These are phyloP conservation scores for Lacerta bilineata DNA, from an alignment of 2,797 vertebrate species.

Conservation along the genomic window DNA sequence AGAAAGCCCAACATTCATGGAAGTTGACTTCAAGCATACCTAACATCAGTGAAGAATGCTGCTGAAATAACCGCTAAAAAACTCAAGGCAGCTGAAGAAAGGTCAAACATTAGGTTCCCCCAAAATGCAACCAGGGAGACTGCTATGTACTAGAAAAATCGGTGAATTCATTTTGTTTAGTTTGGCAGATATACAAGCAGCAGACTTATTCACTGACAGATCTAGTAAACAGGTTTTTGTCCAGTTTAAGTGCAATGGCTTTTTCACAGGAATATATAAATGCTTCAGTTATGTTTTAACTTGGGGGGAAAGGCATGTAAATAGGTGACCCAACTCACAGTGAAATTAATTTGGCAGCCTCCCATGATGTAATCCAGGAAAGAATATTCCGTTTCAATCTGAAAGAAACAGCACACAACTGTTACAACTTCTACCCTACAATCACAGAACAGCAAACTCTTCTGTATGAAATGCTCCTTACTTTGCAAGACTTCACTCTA, in stretches of 20 bases:
- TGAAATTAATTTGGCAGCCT: conserved; percentile 96
- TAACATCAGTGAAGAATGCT: neutral
- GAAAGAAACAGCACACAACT: conserved; percentile 46
- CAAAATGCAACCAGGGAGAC: neutral
- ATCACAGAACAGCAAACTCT: fast-evolving
- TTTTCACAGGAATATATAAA: conserved; percentile 9
- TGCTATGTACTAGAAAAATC: neutral
- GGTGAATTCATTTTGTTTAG: neutral
- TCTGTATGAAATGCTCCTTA: conserved; percentile 62
- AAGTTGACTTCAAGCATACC: neutral
- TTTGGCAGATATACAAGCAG: neutral
- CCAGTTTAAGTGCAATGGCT: neutral
- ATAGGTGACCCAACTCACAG: conserved; percentile 80
- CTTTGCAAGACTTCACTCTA: conserved; percentile 88
- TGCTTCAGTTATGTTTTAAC: neutral
- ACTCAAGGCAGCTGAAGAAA: neutral
- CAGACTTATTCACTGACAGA: neutral
- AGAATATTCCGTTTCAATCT: conserved; percentile 85
- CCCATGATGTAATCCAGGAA: conserved; percentile 97
- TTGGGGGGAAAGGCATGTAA: neutral
- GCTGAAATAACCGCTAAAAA: neutral
- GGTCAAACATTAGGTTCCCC: neutral
- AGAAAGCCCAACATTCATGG: neutral
- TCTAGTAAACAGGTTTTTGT: neutral
- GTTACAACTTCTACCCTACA: neutral